Percentiles rank a stretch among this genome's conserved stretches.
Conservation (phyloP, 2,113 vertebrate genomes). For the Pygoscelis antarcticus region DNA sequence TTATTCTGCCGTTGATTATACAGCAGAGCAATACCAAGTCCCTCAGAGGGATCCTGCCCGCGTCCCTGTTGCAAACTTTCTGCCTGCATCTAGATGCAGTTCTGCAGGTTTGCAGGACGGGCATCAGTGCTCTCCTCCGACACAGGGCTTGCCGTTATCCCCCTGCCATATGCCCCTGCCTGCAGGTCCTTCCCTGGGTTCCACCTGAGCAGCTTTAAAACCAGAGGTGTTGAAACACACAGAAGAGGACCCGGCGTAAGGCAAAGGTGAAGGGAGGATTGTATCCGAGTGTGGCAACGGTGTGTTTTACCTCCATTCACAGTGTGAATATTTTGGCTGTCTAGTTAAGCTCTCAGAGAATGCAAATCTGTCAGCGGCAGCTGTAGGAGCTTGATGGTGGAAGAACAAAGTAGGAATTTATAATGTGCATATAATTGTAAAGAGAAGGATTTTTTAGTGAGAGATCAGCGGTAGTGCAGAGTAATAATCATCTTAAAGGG, state of each 20-base stretch:
- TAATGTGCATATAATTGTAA: constrained; percentile 61
- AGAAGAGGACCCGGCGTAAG: rapidly evolving
- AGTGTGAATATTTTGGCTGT: constrained; percentile 27
- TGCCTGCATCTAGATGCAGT: background rate
- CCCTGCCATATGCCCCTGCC: background rate
- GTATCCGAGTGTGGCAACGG: rapidly evolving
- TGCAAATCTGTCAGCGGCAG: constrained; percentile 63
- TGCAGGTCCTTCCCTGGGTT: background rate
- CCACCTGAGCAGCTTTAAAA: background rate
- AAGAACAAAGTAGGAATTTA: constrained; percentile 71
- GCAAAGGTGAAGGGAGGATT: background rate
- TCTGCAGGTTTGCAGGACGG: background rate
- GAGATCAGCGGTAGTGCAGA: constrained; percentile 30
- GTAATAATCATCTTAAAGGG: constrained; percentile 68
- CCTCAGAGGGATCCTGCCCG: background rate
- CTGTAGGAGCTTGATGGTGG: constrained; percentile 63
- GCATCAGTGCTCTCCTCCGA: background rate
- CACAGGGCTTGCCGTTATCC: background rate
- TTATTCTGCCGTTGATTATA: rapidly evolving
- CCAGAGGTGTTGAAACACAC: background rate
- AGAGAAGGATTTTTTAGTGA: constrained; percentile 47
- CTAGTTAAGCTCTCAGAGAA: constrained; percentile 54
- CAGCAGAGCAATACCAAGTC: background rate
- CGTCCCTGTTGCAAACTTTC: background rate
- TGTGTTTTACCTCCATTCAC: constrained; percentile 14